Evolutionary conservation across 2,888 invertebrate genomes (phyloP).

Genomic region (Pseudoips prasinana): DNA sequence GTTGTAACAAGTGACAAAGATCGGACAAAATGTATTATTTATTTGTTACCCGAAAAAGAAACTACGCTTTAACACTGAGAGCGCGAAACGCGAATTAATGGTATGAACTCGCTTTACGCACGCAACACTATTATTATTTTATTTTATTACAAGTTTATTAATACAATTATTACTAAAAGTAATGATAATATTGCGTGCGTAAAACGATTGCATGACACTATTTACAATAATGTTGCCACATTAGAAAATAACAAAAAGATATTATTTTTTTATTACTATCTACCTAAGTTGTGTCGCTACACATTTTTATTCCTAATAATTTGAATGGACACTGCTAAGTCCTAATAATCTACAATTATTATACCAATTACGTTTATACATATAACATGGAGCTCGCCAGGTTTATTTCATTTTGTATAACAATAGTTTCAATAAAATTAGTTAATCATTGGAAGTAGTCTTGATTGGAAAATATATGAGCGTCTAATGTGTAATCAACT

Average conservation of each 20-base stretch:
- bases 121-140: background rate
- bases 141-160: no score
- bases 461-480: constrained; percentile 3
- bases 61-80: constrained; percentile 48
- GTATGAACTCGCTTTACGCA: constrained; percentile 4
- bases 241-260: constrained; percentile 10
- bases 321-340: constrained; percentile 47
- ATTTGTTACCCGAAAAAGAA: constrained; percentile 51
- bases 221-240: constrained; percentile 12
- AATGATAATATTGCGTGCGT: no score
- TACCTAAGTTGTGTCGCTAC: constrained; percentile 38
- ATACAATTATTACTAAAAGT: no score
- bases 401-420: no score
- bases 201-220: constrained; percentile 10
- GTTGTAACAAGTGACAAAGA: constrained; percentile 6
- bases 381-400: constrained; percentile 10
- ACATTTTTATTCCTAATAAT: constrained; percentile 40
- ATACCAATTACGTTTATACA: constrained; percentile 35
- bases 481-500: no score
- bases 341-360: constrained; percentile 43
- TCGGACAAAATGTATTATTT: constrained; percentile 37
- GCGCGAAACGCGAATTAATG: constrained; percentile 4
- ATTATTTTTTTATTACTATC: constrained; percentile 38
- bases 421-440: background rate
- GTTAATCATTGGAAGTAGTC: constrained; percentile 1